Conservation (phyloP, 2,797 vertebrate species). For the Eleutherodactylus coqui region DNA sequence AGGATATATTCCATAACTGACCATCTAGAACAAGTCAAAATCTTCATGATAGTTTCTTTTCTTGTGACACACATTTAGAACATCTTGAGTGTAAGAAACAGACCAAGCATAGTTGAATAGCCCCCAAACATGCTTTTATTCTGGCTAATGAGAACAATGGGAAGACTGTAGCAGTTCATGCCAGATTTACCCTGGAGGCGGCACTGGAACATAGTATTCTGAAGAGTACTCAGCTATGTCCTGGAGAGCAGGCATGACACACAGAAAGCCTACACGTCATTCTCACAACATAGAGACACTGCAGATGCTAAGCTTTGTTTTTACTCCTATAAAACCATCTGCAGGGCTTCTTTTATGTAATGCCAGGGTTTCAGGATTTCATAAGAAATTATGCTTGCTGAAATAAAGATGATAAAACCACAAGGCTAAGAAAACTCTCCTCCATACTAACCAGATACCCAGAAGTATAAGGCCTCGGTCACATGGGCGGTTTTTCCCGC, state of each 20-base stretch:
- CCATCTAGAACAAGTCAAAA: slow-evolving; percentile 11
- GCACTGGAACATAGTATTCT: slow-evolving; percentile 46
- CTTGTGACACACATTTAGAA: background rate
- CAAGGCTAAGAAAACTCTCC: background rate
- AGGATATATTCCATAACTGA: background rate
- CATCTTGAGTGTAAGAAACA: slow-evolving; percentile 17
- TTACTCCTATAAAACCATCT: slow-evolving; percentile 46
- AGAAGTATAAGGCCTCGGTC: background rate
- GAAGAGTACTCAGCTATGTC: slow-evolving; percentile 35
- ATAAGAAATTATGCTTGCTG: background rate
- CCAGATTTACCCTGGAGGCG: slow-evolving; percentile 47
- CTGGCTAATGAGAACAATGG: slow-evolving; percentile 47
- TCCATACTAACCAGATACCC: background rate
- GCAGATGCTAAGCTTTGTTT: slow-evolving; percentile 38
- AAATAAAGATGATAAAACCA: background rate
- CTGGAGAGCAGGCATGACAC: slow-evolving; percentile 55
- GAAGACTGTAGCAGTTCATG: slow-evolving; percentile 22
- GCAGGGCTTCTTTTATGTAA: slow-evolving; percentile 23
- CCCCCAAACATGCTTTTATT: slow-evolving; percentile 30
- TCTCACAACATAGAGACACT: slow-evolving; percentile 21
- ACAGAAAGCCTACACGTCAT: slow-evolving; percentile 38
- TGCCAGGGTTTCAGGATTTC: background rate
- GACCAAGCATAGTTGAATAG: slow-evolving; percentile 16
- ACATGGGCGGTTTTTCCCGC: too few relatives aligned
- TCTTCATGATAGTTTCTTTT: slow-evolving; percentile 32